Evolutionary conservation across 2,888 invertebrate species (phyloP), one percentile per base, ranked within the genome.

Genomic region (Ctena decussata): DNA sequence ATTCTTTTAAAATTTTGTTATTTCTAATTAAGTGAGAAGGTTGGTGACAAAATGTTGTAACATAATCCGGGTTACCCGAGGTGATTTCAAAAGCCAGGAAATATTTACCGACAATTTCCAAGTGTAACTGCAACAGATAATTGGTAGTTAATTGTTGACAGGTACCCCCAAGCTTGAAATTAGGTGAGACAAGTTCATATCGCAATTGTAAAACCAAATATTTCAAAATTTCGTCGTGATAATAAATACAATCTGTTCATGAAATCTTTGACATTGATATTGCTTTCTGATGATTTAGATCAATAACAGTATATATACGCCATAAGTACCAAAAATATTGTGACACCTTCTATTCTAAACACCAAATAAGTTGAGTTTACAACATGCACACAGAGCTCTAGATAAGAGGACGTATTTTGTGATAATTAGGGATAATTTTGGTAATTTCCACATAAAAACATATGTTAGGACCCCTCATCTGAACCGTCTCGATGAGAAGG

Each of bases 21-120:
- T 65, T 65, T 72, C 18, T 72, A 24, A 72, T 41, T 72, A 41
- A n/a, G 15, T 24, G 46, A 75, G 78, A 85, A 85, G 85, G 85
- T 79, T 72, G 77, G 39, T 69, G 46, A 41, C 41, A 65, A 76
- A 72, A 75, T 53, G 44, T 35, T 49, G 80, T 74, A 81, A 85
- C 37, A 32, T 75, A 49, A 85, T 81, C 21, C 35, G 18, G 1
- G 27, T 12, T 72, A 46, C 72, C 44, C 24, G 72, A 15, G 39
- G 41, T 24, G 15, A 3, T 41, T 27, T 72, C 44, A 37, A 72
- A 44, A 72, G 72, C 72, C 27, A 72, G 72, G 46, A 44, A 72
- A 72, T 72, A 24, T 65, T 35, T 35, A 35, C 65, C 32, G 21
- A 35, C 35, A 5, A 65, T 35, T 65, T n/a, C 21, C 35, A 0